A percentile compares a stretch with the other conserved stretches of the same genome.
Conservation (phyloP, 2,888 invertebrate species). For the Selenia dentaria region DNA sequence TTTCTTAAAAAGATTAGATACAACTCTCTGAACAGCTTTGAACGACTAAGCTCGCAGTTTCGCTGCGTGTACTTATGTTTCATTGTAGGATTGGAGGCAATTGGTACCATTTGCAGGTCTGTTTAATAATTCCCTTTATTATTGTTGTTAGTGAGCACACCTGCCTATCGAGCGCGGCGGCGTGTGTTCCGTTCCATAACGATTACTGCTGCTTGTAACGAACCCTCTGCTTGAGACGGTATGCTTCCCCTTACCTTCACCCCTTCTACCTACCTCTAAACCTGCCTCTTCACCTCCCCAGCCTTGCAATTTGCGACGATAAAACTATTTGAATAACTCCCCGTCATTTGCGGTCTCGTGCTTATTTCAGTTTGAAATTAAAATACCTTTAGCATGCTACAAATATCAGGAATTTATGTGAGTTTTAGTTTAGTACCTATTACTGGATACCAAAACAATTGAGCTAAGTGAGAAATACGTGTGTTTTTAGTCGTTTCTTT, state of each 20-base stretch:
- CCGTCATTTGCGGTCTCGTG: conserved; percentile 21
- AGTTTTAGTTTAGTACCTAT: conserved; percentile 10
- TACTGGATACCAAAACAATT: too few species aligned
- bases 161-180: neutral
- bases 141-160: conserved; percentile 3
- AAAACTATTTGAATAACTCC: conserved; percentile 21
- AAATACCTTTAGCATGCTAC: conserved; percentile 25
- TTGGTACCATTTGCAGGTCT: neutral
- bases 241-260: neutral
- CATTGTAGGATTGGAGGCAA: too few species aligned
- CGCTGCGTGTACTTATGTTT: too few species aligned
- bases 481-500: too few species aligned
- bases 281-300: neutral
- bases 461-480: too few species aligned
- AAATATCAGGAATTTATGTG: conserved; percentile 28
- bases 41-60: too few species aligned
- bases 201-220: conserved; percentile 16
- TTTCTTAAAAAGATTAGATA: too few species aligned
- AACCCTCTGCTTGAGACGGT: neutral
- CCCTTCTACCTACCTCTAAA: neutral
- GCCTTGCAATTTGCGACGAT: conserved; percentile 18
- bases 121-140: conserved; percentile 11
- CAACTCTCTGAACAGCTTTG: too few species aligned
- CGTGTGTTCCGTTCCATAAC: conserved; percentile 5
- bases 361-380: conserved; percentile 28